Base-by-base conservation (phyloP, 1,140 invertebrate species). In the Heliothis subflexa region DNA sequence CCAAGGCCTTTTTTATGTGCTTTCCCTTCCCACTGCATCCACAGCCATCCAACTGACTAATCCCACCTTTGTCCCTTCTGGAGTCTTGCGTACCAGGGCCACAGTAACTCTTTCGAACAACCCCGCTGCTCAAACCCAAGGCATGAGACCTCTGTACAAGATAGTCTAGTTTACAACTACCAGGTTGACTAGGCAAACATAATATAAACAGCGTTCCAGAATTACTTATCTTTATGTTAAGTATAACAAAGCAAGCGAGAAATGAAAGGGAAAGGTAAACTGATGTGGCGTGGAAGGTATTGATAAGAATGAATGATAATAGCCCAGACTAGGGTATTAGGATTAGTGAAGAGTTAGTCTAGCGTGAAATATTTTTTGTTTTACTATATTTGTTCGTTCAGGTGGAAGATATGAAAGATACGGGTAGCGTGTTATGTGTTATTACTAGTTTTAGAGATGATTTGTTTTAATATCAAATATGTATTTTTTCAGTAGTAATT, bases 191-290 rank as follows among this genome's bases (percentile, higher is more conserved):
- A 40, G 33, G 33, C 33, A 9, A 40, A 40, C 33, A 40, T 40
- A 40, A 40, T 7, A 40, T 40, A 40, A 40, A 40, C 33, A 40
- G 3, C 5, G 5, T 40, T 40, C 33, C 4, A 40, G 5, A 40
- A 9, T 9, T 0, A 82, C 73, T 81, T 84, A 80, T 78, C 61
- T 71, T 71, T 78, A 78, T 3, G 47, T 49, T 70, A n/a, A n/a
- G n/a, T n/a, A 25, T 12, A 5, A 50, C 40, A 16, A 61, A 61
- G 18, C 1, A 11, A 16, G 33, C 18, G 5, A 64, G 13, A 13
- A 75, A 61, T 75, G 71, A 74, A 74, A 47, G 3, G 40, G 71
- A 74, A 73, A 61, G 33, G 40, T 18, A 25, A 16, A 25, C 40
- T 49, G 72, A 21, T 47, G 73, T 59, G 45, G 11, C 13, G 59